Base-by-base conservation (phyloP, 2,113 vertebrate genomes). In the Pollachius pollachius region DNA sequence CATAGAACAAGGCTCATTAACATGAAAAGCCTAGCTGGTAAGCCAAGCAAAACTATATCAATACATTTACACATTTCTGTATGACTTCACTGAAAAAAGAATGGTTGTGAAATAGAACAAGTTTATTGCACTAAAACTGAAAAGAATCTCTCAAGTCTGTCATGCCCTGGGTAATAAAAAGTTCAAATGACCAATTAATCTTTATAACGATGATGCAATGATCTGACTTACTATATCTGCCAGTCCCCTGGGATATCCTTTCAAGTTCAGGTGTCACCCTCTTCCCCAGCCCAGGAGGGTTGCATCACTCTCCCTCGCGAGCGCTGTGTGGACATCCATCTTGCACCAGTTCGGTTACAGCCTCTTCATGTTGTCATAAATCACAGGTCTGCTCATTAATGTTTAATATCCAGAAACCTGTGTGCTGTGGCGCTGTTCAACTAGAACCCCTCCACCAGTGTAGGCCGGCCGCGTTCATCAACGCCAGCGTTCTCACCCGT, bases 331-430 rank as follows among this genome's bases (percentile, higher is more conserved):
- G 67, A 72, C 80, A 88, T 89, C 85, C 82, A 86, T 91, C 86
- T 88, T 77, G 52, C 34, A 58, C 75, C 77, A 74, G 84, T 82
- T 78, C 73, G 78, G 65, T 81, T 87, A 77, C 81, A 73, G 74
- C 78, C 78, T 81, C 72, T 79, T 74, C 77, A 27, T 82, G 78
- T 85, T 84, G 85, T 85, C 82, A 69, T 91, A 91, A 91, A 92
- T 92, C 88, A 91, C 80, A 1, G 72, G 79, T 83, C 81, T 82
- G 81, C 76, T 82, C 87, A 89, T 90, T 90, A 76, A 89, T 90
- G 86, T 88, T 89, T 92, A 81, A 92, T 87, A 85, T 81, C 73
- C 64, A 68, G 52, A 78, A 81, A 79, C 76, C 76, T 78, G 73
- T 77, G 74, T 52, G 61, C 71, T 7, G 19, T 76, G 79, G 69